phyloP scores from a whole-genome alignment of 2,888 invertebrate species.

The Eubasilissa splendida region DNA sequence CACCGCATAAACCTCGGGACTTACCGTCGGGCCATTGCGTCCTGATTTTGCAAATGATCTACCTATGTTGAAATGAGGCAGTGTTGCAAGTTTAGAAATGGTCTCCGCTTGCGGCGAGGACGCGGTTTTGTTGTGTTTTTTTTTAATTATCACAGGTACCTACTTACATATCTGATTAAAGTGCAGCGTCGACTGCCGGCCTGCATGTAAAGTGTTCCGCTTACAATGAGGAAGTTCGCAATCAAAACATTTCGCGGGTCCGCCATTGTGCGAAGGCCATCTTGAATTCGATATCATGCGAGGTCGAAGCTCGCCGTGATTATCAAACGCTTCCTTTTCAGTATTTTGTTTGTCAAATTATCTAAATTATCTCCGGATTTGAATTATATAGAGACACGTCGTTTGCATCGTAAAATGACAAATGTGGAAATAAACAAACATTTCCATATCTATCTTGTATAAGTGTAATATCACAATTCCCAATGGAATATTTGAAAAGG shows the following conservation, averaged over 20 bases:
- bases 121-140: not conserved
- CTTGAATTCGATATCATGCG: slow-evolving; percentile 37
- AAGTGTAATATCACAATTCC: no score
- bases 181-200: slow-evolving; percentile 22
- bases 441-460: no score
- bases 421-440: no score
- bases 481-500: no score
- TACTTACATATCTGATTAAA: slow-evolving; percentile 11
- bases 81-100: slow-evolving; percentile 3
- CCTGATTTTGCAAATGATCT: not conserved
- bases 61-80: not conserved
- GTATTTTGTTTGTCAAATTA: slow-evolving; percentile 12
- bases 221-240: slow-evolving; percentile 31
- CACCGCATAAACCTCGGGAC: no score
- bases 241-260: slow-evolving; percentile 27
- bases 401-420: no score
- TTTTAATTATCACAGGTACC: not conserved
- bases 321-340: slow-evolving; percentile 20
- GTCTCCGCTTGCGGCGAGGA: not conserved
- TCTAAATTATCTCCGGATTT: no score
- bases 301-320: slow-evolving; percentile 29
- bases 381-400: no score
- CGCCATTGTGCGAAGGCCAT: slow-evolving; percentile 40
- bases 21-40: no score
- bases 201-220: slow-evolving; percentile 18